Evolutionary conservation across 2,113 vertebrate species (phyloP), one percentile per base, ranked within the genome.

Genomic region (Cynopterus brachyotis): DNA sequence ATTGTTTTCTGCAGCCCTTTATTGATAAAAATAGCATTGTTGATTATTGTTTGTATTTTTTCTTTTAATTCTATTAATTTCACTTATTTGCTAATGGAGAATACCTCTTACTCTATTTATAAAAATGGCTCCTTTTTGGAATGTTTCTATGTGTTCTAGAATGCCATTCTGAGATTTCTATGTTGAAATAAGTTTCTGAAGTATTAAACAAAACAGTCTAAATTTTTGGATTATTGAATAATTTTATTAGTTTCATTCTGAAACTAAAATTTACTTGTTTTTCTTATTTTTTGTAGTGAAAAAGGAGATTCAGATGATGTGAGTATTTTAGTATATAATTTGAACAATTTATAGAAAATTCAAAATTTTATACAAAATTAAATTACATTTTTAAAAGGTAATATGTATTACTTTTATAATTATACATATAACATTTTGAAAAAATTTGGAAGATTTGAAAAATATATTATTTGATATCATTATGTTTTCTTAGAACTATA

Each of bases 281-380:
- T 97, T 19, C 59, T 96, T 96, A 94, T 97, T 79, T 97, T 70
- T 98, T 98, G 28, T 96, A 99, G 99, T 96, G 98, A 98, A 76
- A 81, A 97, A 94, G 92, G 67, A 60, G 96, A 98, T 94, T 98
- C 97, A 70, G 97, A 98, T 96, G 97, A 98, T 96, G 99, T 98
- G 95, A 98, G 98, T 98, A 95, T 89, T 96, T 92, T 98, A 93
- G 26, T 95, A 73, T 6, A 85, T 66, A 42, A 75, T 80, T 97
- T 96, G 2, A 69, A 75, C 26, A 90, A 66, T 62, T 84, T 92
- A 64, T 32, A 92, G 28, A 90, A 64, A 95, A 53, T 73, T 88
- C 16, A 95, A 70, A 73, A 80, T 83, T 55, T 88, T 95, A n/a
- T 1, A 45, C 80, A 96, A 91, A 42, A 9, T 70, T 64, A 76